These are phyloP conservation scores for Alethe diademata DNA, from an alignment of 2,113 vertebrate species.

Conservation along the genomic window DNA sequence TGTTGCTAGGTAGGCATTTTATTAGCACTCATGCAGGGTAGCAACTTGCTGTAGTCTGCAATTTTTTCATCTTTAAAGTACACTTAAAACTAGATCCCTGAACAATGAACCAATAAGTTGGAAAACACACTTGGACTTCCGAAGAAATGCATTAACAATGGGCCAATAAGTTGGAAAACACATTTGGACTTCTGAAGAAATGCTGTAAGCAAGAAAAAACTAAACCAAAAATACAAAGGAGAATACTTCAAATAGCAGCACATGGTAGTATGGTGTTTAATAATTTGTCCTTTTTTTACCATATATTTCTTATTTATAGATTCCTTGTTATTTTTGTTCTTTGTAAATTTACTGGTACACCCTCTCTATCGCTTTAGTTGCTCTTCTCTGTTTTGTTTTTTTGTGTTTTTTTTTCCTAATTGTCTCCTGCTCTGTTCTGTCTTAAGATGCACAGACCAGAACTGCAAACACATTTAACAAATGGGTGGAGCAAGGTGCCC, in stretches of 20 bases:
- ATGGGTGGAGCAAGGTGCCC: neutral
- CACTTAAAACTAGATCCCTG: neutral
- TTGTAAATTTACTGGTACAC: neutral
- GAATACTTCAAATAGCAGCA: neutral
- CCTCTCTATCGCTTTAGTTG: neutral
- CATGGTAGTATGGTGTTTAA: neutral
- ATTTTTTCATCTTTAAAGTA: neutral
- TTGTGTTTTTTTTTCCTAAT: neutral
- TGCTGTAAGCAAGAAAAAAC: neutral
- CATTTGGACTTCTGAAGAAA: neutral
- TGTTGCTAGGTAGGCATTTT: slow-evolving; percentile 14
- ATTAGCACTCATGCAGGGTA: neutral
- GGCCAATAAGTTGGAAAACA: neutral
- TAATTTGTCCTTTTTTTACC: neutral
- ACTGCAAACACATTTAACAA: neutral
- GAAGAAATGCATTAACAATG: neutral
- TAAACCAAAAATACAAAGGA: neutral
- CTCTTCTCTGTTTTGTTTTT: neutral
- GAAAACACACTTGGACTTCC: neutral
- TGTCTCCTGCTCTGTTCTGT: neutral
- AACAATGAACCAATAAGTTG: neutral
- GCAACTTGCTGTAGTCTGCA: neutral
- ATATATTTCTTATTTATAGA: neutral
- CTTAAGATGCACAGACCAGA: neutral
- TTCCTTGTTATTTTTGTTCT: neutral